Base-by-base conservation (phyloP, 2,113 vertebrate species). In the Pedionomus torquatus region DNA sequence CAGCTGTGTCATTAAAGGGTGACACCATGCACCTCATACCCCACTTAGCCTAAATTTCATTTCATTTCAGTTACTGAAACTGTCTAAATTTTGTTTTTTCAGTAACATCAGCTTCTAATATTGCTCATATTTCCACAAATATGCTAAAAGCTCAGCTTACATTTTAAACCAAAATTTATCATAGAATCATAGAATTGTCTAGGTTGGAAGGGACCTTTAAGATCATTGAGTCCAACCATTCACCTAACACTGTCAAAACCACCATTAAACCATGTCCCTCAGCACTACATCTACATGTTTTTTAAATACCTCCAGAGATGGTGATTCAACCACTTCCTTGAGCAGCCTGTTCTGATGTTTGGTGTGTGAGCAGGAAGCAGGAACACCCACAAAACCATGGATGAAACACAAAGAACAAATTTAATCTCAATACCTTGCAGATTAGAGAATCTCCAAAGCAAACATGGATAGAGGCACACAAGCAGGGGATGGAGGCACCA, bases 1-100 rank as follows among this genome's bases (percentile, higher is more conserved):
- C 0, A 55, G 41, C 5, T 0, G 23, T 8, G 39, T 15, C 41
- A 3, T 6, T 52, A n/a, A 25, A 16, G 0, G 44, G 13, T 3
- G 1, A 18, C 25, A 6, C 28, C 1, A 3, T 0, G 57, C 16
- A 25, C 25, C 24, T 35, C 65, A 24, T 0, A 31, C 7, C 18
- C 28, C 10, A 3, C 12, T 11, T 7, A 26, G 1, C 3, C 6
- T 18, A 17, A 23, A 28, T 51, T 24, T 58, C 13, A 13, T 6
- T 37, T 39, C 71, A 11, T 3, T 52, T 28, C 51, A 28, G 51
- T 52, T 52, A 52, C 49, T 52, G 51, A 52, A 52, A 28, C 25
- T 16, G 25, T 52, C 51, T 52, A 52, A 15, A 28, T 52, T 52
- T 52, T 52, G 25, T 17, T 71, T 33, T 26, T n/a, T n/a, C 31